Percentiles rank a stretch among this genome's conserved stretches.
phyloP scores from a whole-genome alignment of 2,888 invertebrate species.

The Ophioninae sp. region DNA sequence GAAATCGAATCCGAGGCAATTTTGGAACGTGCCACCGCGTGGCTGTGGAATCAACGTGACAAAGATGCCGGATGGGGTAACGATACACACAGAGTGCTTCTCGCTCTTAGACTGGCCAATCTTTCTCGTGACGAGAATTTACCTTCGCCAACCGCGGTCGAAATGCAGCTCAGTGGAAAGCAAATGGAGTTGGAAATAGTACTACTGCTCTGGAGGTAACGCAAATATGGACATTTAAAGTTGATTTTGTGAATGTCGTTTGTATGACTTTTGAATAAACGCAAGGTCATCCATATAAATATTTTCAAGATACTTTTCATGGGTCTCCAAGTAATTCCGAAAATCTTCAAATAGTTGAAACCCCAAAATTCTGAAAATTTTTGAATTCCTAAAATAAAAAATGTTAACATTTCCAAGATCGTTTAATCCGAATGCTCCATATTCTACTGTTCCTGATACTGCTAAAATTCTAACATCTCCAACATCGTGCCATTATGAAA shows the following conservation, averaged over 20 bases:
- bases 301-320: too few species aligned
- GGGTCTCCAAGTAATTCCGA: too few species aligned
- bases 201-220: slow-evolving; percentile 90
- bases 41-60: slow-evolving; percentile 88
- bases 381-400: too few species aligned
- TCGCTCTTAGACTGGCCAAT: slow-evolving; percentile 88
- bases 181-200: slow-evolving; percentile 94
- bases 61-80: slow-evolving; percentile 92
- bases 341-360: too few species aligned
- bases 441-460: too few species aligned
- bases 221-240: not conserved
- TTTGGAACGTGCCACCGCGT: slow-evolving; percentile 87
- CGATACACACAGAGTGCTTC: slow-evolving; percentile 91
- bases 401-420: too few species aligned
- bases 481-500: too few species aligned
- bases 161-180: slow-evolving; percentile 90
- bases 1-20: slow-evolving; percentile 81
- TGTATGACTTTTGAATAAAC: too few species aligned
- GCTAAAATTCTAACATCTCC: too few species aligned
- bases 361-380: too few species aligned
- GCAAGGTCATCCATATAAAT: too few species aligned
- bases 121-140: slow-evolving; percentile 83
- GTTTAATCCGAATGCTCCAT: too few species aligned
- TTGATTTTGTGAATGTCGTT: slow-evolving; percentile 30
- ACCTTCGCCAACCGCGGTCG: slow-evolving; percentile 84